phyloP scores from a whole-genome alignment of 2,113 vertebrate species.

The Pygoscelis adeliae region DNA sequence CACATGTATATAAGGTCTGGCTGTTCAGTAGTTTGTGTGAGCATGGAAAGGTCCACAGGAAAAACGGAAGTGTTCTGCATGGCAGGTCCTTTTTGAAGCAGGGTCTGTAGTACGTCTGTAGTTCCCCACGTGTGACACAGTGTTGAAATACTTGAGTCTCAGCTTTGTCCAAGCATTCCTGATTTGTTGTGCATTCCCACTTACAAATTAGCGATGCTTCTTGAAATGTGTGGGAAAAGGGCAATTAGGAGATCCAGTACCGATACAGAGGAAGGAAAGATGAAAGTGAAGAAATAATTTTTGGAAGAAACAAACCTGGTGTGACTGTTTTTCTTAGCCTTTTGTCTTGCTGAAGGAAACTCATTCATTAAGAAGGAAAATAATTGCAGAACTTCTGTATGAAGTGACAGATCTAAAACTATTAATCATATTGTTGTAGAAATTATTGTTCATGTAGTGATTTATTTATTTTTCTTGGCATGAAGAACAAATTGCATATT shows the following conservation, averaged over 20 bases:
- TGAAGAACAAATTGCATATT: conserved; percentile 8
- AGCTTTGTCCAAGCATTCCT: neutral
- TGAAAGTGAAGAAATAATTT: neutral
- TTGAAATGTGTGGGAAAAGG: neutral
- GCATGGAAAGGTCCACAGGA: neutral
- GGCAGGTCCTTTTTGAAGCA: neutral
- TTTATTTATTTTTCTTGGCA: neutral
- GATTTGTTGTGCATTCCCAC: neutral
- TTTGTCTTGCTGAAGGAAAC: conserved; percentile 10
- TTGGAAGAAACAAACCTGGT: neutral
- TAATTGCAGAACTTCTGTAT: conserved; percentile 10
- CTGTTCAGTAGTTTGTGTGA: neutral
- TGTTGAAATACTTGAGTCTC: neutral
- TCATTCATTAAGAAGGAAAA: neutral
- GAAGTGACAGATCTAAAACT: conserved; percentile 9
- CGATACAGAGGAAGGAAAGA: neutral
- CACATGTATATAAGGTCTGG: neutral
- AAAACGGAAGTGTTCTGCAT: neutral
- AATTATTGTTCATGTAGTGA: neutral
- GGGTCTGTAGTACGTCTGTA: neutral
- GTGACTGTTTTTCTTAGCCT: neutral
- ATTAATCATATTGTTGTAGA: conserved; percentile 15
- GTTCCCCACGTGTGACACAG: neutral
- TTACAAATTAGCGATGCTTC: neutral
- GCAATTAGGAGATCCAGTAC: neutral